phyloP scores from a whole-genome alignment of 2,888 invertebrate genomes.

The Limnephilus rhombicus region DNA sequence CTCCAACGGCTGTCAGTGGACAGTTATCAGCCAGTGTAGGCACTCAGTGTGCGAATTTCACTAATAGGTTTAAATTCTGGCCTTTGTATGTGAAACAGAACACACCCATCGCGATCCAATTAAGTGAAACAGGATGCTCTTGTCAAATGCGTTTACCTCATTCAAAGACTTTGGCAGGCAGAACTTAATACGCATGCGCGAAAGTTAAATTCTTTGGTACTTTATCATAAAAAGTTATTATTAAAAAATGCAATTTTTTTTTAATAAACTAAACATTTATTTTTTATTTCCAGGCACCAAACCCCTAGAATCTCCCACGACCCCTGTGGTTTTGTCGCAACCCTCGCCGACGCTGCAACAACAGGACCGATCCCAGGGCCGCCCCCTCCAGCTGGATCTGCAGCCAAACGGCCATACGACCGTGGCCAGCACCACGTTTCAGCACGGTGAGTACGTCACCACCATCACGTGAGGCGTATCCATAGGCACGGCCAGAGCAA shows the following conservation, averaged over 20 bases:
- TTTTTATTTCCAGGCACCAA: slow-evolving; percentile 77
- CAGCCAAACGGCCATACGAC: slow-evolving; percentile 74
- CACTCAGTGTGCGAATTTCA: too few relatives aligned
- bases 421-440: slow-evolving; percentile 73
- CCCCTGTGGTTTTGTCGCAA: slow-evolving; percentile 82
- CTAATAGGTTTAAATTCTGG: too few relatives aligned
- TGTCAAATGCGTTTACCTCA: too few relatives aligned
- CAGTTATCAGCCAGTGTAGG: too few relatives aligned
- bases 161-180: too few relatives aligned
- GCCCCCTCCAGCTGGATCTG: slow-evolving; percentile 77
- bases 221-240: too few relatives aligned
- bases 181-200: too few relatives aligned
- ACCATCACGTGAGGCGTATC: slow-evolving; percentile 68
- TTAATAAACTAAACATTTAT: not conserved
- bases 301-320: slow-evolving; percentile 91
- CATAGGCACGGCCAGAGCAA: not conserved
- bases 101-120: too few relatives aligned
- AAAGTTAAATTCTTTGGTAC: too few relatives aligned
- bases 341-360: slow-evolving; percentile 72
- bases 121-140: too few relatives aligned
- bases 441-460: slow-evolving; percentile 77
- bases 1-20: too few relatives aligned
- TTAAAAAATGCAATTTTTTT: not conserved
- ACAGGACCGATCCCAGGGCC: slow-evolving; percentile 70
- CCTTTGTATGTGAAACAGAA: too few relatives aligned